Base-by-base conservation (phyloP, 2,797 vertebrate genomes). In the Dendrocincla tyrannina region DNA sequence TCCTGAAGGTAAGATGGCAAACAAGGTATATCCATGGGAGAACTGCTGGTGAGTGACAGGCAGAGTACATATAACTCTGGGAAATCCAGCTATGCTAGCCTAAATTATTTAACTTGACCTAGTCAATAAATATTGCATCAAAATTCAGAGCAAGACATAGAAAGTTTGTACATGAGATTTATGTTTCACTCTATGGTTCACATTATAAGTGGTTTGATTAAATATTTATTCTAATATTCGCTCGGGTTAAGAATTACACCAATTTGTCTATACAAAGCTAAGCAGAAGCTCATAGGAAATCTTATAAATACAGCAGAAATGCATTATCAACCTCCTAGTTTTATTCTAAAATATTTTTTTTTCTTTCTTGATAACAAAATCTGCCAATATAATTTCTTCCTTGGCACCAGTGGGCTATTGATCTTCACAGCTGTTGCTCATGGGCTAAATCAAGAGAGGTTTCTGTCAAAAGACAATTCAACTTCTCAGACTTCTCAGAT, bases 181-280 rank as follows among this genome's bases (percentile, higher is more conserved):
- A 97, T 96, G 89, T 94, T 97, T 97, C 83, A 89, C 67, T 95
- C 93, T 88, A 64, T 47, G 53, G 97, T 88, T 95, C 73, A 89
- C 37, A 94, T 83, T 72, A 67, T 80, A 97, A 98, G 95, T 93
- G 62, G 70, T 91, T 83, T 85, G 91, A 96, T 97, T 97, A 98
- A 98, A 97, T 97, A 97, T 97, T 97, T 96, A 97, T 97, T 97
- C 92, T 97, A 95, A 91, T 95, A 97, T 89, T 73, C 80, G 72
- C 70, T 90, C 75, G 58, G 53, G 60, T 92, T 96, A 91, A 97
- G 96, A 97, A 95, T 95, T 96, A 95, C 89, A 88, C 47, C 85
- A 87, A 92, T 95, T 92, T 91, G 42, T 93, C 93, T 90, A 47
- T 89, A 85, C 39, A 69, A 94, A 85, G 72, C 89, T 69, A 49